A percentile compares a stretch with the other conserved stretches of the same genome.
Evolutionary conservation across 1,140 invertebrate species (phyloP).

Genomic region (Ladona fulva): DNA sequence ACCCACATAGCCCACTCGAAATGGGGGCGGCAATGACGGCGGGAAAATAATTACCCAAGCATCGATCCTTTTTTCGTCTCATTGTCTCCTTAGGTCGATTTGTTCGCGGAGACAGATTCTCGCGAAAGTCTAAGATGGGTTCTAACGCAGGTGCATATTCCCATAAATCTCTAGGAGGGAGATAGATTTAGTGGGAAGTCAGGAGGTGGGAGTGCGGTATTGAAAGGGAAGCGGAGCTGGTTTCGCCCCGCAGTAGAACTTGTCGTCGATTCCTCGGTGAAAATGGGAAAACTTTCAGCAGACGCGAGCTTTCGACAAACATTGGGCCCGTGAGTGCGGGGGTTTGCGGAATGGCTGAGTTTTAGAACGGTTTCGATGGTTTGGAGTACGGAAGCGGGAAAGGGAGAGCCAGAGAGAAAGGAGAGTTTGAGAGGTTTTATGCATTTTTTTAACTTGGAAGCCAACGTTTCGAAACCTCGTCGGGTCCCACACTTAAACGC

Average conservation of each 20-base stretch:
- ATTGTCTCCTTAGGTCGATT: neutral
- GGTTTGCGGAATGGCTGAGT: neutral
- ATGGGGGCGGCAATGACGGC: neutral
- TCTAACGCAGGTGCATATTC: neutral
- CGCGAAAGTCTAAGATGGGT: neutral
- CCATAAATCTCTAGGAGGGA: neutral
- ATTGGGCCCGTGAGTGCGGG: neutral
- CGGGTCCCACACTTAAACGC: neutral
- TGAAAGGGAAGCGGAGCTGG: neutral
- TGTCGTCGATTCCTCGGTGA: neutral
- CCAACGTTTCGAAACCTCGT: neutral
- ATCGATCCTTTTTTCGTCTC: neutral
- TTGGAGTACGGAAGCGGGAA: neutral
- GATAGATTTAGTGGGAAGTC: neutral
- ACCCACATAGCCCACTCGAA: too few relatives aligned
- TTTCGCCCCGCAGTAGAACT: neutral
- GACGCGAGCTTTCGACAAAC: neutral
- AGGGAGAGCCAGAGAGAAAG: neutral
- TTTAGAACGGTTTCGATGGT: neutral
- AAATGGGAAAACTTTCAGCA: constrained; percentile 3
- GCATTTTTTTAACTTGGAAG: neutral
- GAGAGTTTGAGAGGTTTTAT: neutral
- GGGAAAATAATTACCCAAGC: neutral
- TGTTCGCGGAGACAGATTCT: neutral
- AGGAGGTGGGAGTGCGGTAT: neutral